These are phyloP conservation scores for Chauna torquata DNA, from an alignment of 2,113 vertebrate genomes.

Conservation along the genomic window DNA sequence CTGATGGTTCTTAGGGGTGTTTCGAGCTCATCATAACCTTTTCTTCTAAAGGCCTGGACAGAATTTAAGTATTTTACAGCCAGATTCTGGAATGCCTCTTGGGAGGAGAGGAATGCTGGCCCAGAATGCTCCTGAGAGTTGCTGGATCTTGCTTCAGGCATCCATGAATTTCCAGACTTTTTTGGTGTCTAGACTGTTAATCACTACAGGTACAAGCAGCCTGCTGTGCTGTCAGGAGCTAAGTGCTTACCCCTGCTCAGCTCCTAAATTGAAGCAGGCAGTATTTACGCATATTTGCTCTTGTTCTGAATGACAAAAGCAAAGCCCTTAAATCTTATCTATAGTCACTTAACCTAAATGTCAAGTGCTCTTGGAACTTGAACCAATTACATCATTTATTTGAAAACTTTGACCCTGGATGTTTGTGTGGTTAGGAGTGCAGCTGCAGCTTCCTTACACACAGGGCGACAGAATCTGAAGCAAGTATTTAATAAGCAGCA, in stretches of 20 bases:
- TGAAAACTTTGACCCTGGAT: neutral
- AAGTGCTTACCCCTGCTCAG: neutral
- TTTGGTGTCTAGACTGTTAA: neutral
- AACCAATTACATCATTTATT: neutral
- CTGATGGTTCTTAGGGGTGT: neutral
- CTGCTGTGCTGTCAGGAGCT: neutral
- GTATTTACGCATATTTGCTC: neutral
- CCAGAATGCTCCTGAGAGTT: neutral
- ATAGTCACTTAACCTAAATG: neutral
- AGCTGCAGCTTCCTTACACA: neutral
- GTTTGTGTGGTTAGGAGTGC: neutral
- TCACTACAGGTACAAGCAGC: neutral
- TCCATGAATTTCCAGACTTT: neutral
- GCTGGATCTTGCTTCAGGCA: neutral
- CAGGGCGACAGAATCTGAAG: neutral
- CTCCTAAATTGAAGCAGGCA: neutral
- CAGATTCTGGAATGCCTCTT: neutral
- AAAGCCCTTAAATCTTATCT: neutral
- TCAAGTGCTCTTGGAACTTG: neutral
- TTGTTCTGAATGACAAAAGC: neutral
- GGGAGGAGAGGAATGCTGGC: neutral
- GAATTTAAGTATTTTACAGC: conserved; percentile 12
- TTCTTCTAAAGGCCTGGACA: neutral
- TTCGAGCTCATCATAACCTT: neutral
- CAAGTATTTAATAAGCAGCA: neutral